Conservation (phyloP, 2,888 invertebrate genomes). For the Sminthurides aquaticus region DNA sequence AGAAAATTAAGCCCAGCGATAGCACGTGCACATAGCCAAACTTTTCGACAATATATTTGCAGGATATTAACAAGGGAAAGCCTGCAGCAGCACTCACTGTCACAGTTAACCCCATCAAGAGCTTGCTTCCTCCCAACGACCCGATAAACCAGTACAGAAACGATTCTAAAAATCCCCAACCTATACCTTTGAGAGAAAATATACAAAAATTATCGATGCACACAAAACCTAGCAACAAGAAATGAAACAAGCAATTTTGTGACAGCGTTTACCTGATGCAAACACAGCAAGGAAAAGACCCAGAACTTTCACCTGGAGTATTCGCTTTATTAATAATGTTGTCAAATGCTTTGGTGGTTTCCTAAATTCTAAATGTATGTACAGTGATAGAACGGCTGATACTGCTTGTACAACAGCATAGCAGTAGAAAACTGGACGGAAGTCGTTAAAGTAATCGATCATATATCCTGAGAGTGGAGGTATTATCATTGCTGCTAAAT, state of each 20-base stretch:
- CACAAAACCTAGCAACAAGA: no score
- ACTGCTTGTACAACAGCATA: slow-evolving; percentile 63
- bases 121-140: slow-evolving; percentile 65
- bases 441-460: slow-evolving; percentile 48
- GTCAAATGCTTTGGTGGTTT: slow-evolving; percentile 63
- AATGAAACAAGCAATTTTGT: not conserved
- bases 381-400: slow-evolving; percentile 61
- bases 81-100: slow-evolving; percentile 69
- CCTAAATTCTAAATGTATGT: slow-evolving; percentile 68
- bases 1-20: slow-evolving; percentile 67
- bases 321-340: slow-evolving; percentile 59
- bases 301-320: slow-evolving; percentile 62
- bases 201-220: no score
- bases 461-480: slow-evolving; percentile 66
- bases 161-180: slow-evolving; percentile 74
- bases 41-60: slow-evolving; percentile 63
- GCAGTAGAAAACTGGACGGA: slow-evolving; percentile 66
- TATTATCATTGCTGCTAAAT: slow-evolving; percentile 70
- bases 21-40: slow-evolving; percentile 69
- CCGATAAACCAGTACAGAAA: slow-evolving; percentile 72
- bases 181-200: slow-evolving; percentile 58
- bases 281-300: slow-evolving; percentile 64
- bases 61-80: slow-evolving; percentile 63
- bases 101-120: slow-evolving; percentile 72
- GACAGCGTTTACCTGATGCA: slow-evolving; percentile 56